A percentile compares a stretch with the other conserved stretches of the same genome.
Conservation (phyloP, 1,140 invertebrate species). For the Drepana arcuata region DNA sequence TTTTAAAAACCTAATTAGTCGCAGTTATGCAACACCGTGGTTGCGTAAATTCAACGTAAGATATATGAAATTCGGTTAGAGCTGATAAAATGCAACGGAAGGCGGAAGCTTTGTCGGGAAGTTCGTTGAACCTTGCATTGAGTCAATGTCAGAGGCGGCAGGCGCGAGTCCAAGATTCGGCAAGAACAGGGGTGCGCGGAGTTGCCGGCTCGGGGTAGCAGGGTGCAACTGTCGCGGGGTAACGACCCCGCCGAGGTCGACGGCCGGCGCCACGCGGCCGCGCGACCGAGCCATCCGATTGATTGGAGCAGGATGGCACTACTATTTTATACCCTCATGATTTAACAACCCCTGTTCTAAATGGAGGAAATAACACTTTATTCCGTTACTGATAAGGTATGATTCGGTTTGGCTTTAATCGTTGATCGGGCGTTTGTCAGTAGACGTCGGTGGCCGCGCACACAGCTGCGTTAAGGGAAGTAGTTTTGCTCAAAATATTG, state of each 20-base stretch:
- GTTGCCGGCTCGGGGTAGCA: constrained; percentile 46
- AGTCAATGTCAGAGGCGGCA: constrained; percentile 62
- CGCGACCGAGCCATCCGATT: constrained; percentile 54
- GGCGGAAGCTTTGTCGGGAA: constrained; percentile 39
- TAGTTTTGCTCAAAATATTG: constrained; percentile 72
- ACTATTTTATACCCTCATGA: constrained; percentile 46
- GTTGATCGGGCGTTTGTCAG: constrained; percentile 32
- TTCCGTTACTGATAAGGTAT: constrained; percentile 40
- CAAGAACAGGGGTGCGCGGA: constrained; percentile 56
- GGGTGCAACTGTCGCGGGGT: constrained; percentile 60
- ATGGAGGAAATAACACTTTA: constrained; percentile 47
- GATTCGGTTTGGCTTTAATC: constrained; percentile 24
- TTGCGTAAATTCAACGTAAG: too few relatives aligned
- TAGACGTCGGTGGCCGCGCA: constrained; percentile 19
- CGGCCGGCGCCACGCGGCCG: constrained; percentile 60
- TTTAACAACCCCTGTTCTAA: constrained; percentile 41
- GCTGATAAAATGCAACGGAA: too few relatives aligned
- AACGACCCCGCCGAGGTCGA: constrained; percentile 61
- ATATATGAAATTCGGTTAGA: constrained; percentile 26
- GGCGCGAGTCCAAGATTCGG: constrained; percentile 56
- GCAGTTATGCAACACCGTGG: too few relatives aligned
- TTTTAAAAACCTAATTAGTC: too few relatives aligned
- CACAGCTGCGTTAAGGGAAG: constrained; percentile 56
- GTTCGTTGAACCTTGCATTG: constrained; percentile 46
- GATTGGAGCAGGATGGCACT: constrained; percentile 57